These are phyloP conservation scores for Limnodromus scolopaceus DNA, from an alignment of 2,797 vertebrate species.

Conservation along the genomic window DNA sequence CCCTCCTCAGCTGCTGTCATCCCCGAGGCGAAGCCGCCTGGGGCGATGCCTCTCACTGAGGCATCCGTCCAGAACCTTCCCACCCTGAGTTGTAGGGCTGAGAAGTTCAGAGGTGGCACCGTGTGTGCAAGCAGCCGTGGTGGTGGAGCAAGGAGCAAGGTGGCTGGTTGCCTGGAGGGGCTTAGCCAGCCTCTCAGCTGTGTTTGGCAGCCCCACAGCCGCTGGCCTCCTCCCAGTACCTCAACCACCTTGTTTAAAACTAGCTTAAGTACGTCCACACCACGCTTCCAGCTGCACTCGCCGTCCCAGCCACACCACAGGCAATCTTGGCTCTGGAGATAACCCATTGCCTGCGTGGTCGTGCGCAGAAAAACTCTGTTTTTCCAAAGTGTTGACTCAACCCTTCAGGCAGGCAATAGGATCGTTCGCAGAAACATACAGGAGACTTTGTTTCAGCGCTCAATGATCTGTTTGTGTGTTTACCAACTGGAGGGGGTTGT, in stretches of 20 bases:
- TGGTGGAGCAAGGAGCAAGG: fast-evolving
- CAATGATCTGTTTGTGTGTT: constrained; percentile 57
- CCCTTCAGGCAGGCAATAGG: not conserved
- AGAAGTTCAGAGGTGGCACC: not conserved
- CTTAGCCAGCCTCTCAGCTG: not conserved
- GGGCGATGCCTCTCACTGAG: not conserved
- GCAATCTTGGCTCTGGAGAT: not conserved
- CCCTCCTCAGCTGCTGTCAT: fast-evolving
- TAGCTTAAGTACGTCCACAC: not conserved
- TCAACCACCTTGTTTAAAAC: not conserved
- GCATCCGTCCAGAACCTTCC: not conserved
- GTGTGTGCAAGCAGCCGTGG: fast-evolving
- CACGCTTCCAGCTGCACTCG: not conserved
- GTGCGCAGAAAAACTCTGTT: not conserved
- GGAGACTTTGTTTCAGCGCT: constrained; percentile 1
- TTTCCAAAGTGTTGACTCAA: not conserved
- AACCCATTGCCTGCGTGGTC: not conserved
- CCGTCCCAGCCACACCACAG: fast-evolving
- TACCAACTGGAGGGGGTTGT: constrained; percentile 23
- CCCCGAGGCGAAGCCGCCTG: not conserved
- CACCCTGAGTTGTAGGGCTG: not conserved
- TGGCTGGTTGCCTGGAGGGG: fast-evolving
- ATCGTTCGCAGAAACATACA: constrained; percentile 8
- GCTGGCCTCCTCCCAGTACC: not conserved
- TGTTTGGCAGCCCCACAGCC: not conserved